These are phyloP conservation scores for Halocynthia roretzi DNA, from an alignment of 23 tunicate genomes.

Conservation along the genomic window DNA sequence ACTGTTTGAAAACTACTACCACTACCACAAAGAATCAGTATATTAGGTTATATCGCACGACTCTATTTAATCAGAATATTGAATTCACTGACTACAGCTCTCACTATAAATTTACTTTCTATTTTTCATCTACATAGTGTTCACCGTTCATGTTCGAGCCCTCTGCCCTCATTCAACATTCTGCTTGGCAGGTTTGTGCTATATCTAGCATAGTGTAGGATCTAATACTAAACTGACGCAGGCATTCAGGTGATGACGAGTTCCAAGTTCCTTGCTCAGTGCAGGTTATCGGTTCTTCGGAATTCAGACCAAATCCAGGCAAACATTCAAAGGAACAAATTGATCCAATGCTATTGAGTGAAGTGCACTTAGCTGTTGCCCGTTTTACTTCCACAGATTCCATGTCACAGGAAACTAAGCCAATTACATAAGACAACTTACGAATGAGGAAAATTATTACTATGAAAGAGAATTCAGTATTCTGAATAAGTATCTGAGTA, in stretches of 20 bases:
- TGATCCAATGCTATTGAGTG: slow-evolving; percentile 11
- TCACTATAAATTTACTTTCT: too few species aligned
- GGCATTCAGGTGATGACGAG: neutral
- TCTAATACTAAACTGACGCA: neutral
- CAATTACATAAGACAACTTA: neutral
- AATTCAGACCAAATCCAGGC: slow-evolving; percentile 8
- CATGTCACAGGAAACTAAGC: neutral
- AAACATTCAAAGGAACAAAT: neutral
- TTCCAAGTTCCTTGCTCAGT: slow-evolving; percentile 14
- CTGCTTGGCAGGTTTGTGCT: too few species aligned
- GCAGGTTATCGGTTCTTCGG: slow-evolving; percentile 2
- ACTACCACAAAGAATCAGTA: too few species aligned
- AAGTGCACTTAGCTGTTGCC: slow-evolving; percentile 4
- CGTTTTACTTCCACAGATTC: neutral
- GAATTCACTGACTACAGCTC: too few species aligned
- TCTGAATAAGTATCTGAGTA: too few species aligned
- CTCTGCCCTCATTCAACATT: too few species aligned
- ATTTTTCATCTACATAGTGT: too few species aligned
- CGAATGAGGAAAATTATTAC: neutral
- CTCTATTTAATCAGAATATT: too few species aligned
- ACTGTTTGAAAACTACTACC: too few species aligned
- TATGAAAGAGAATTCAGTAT: neutral
- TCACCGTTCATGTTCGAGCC: too few species aligned
- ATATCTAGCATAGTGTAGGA: too few species aligned
- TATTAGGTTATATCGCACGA: too few species aligned